Conservation (phyloP, 2,797 vertebrate genomes). For the Etheostoma nigrum region DNA sequence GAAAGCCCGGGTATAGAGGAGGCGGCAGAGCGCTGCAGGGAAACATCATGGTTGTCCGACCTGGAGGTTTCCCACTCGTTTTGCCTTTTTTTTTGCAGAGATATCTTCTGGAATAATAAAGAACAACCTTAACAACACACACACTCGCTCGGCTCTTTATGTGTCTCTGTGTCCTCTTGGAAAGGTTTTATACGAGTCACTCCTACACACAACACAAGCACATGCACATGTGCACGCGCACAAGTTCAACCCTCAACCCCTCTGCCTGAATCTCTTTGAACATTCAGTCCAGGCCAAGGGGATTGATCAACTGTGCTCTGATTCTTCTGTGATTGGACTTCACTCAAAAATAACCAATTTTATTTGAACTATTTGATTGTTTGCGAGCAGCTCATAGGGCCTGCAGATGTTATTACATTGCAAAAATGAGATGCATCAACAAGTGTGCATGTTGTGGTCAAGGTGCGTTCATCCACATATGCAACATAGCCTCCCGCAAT, state of each 20-base stretch:
- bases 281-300: constrained; percentile 67
- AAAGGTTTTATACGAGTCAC: constrained; percentile 59
- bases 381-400: background rate
- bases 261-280: constrained; percentile 89
- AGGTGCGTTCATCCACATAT: too few species aligned
- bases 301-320: constrained; percentile 84
- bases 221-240: constrained; percentile 39
- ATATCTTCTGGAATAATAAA: background rate
- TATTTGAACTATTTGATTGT: too few species aligned
- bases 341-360: constrained; percentile 55
- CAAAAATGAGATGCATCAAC: background rate
- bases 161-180: background rate
- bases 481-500: background rate
- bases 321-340: constrained; percentile 91
- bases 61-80: background rate
- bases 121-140: background rate
- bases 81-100: background rate
- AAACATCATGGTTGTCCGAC: constrained; percentile 89
- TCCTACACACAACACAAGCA: constrained; percentile 75
- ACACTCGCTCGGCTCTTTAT: background rate
- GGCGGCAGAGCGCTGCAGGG: constrained; percentile 91
- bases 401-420: background rate
- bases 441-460: background rate
- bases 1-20: constrained; percentile 91
- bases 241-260: constrained; percentile 72